Conservation (phyloP, 1,140 invertebrate species). For the Drosophila pseudoananassae region DNA sequence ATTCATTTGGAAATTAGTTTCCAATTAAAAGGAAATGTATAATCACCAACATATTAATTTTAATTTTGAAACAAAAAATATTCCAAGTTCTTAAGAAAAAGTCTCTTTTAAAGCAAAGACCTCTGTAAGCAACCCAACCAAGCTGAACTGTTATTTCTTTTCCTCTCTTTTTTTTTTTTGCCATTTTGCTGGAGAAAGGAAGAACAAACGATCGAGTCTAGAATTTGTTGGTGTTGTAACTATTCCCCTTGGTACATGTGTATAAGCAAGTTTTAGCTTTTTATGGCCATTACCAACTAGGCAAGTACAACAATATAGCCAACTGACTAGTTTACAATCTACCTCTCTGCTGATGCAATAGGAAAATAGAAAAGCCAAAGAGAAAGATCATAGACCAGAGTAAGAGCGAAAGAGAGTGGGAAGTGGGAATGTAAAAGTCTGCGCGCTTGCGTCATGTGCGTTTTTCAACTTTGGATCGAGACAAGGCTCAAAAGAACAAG, state of each 20-base stretch:
- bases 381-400: constrained; percentile 1
- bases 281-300: constrained; percentile 62
- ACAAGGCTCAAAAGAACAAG: constrained; percentile 54
- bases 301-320: constrained; percentile 35
- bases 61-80: too few relatives aligned
- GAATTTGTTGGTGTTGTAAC: constrained; percentile 17
- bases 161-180: not conserved
- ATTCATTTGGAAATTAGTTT: too few relatives aligned
- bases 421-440: constrained; percentile 72
- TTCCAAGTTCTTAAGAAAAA: too few relatives aligned
- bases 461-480: constrained; percentile 30
- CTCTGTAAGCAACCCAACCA: not conserved
- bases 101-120: too few relatives aligned
- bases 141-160: constrained; percentile 20
- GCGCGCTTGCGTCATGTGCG: constrained; percentile 74
- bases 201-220: constrained; percentile 22
- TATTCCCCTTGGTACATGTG: constrained; percentile 1
- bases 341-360: constrained; percentile 66
- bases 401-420: constrained; percentile 3
- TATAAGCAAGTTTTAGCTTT: constrained; percentile 39
- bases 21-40: too few relatives aligned
- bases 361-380: constrained; percentile 21
- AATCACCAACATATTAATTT: too few relatives aligned
- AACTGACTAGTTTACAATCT: constrained; percentile 36
- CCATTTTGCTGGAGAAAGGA: constrained; percentile 30